These are phyloP conservation scores for Notodonta dromedarius DNA, from an alignment of 2,888 invertebrate genomes.

Conservation along the genomic window DNA sequence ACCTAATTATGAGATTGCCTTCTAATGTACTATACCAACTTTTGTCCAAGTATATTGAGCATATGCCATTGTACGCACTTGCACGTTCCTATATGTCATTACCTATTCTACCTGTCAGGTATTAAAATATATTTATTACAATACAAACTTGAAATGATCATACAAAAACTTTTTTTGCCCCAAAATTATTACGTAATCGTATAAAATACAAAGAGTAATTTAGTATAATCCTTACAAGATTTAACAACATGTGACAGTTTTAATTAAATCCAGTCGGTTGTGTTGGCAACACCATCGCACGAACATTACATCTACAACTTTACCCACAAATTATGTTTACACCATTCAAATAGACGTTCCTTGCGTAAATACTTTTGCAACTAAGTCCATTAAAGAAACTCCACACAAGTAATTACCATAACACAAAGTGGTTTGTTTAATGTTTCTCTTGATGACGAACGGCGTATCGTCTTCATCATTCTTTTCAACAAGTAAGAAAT, in stretches of 20 bases:
- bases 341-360: conserved; percentile 75
- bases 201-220: conserved; percentile 12
- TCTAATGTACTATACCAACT: no score
- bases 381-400: conserved; percentile 76
- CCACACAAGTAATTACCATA: conserved; percentile 73
- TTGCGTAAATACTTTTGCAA: conserved; percentile 76
- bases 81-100: no score
- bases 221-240: conserved; percentile 30
- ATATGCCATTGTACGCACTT: no score
- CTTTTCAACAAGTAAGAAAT: not conserved
- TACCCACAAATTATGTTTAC: conserved; percentile 79
- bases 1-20: no score
- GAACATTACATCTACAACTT: conserved; percentile 74
- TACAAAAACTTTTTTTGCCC: not conserved
- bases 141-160: not conserved
- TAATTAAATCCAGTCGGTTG: conserved; percentile 71
- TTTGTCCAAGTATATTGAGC: no score
- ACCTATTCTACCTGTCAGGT: not conserved
- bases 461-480: conserved; percentile 1
- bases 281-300: conserved; percentile 63
- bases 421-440: conserved; percentile 68
- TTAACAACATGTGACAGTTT: conserved; percentile 57
- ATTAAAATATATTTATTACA: not conserved
- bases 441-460: conserved; percentile 45
- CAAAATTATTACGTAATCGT: not conserved